Evolutionary conservation across 2,113 vertebrate genomes (phyloP), one percentile per base, ranked within the genome.

Genomic region (Fregata magnificens): DNA sequence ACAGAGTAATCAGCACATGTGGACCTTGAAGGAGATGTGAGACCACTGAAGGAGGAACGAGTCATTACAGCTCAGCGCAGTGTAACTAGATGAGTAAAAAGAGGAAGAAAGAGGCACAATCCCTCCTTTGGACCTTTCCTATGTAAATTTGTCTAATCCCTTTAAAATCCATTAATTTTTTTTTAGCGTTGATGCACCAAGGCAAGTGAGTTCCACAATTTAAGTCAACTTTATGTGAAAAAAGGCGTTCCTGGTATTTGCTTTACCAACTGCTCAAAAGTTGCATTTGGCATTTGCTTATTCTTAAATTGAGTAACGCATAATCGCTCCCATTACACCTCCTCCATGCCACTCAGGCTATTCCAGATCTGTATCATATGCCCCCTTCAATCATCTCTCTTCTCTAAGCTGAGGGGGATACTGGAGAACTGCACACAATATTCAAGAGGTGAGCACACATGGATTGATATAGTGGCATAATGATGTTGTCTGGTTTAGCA

Each of bases 261-360:
- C 88, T 95, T 85, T 82, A 90, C 29, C 38, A 77, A 22, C 88
- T 56, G 65, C 61, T 95, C 40, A 45, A 36, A 90, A 85, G 74
- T 90, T 96, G 76, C 59, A 66, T 49, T 73, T 83, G 59, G 55
- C 76, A 71, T 83, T 88, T 38, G 38, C 88, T 88, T 90, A 62
- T 16, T 87, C 95, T 93, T 78, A 83, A 83, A 92, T 38, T 83
- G 88, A 96, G 71, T 61, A 38, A 86, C 20, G 4, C 58, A 29
- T 88, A 86, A 79, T 95, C 2, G 0, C 42, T 92, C 72, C 83
- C 69, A 63, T 83, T 86, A 86, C 80, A 58, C 91, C 91, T 92
- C 91, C 83, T 95, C 76, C 65, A 5, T 24, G 83, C 83, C 86
- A 92, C 83, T 92, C 91, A 81, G 55, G 47, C 50, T 83, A 31